Base-by-base conservation (phyloP, 1,140 invertebrate genomes). In the Scaptodrosophila lebanonensis region DNA sequence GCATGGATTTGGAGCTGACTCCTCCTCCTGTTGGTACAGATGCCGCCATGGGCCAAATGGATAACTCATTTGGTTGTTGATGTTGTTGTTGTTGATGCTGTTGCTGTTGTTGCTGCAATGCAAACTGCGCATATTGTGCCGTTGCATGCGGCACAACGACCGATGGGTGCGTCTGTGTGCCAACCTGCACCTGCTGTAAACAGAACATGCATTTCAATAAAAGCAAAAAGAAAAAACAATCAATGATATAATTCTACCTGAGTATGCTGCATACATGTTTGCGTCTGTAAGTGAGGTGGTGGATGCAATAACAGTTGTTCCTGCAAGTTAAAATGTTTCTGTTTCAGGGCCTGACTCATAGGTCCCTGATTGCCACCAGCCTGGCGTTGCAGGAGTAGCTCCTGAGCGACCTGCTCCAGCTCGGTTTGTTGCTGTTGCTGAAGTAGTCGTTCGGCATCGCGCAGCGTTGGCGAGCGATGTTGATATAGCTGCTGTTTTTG, bases 181-280 rank as follows among this genome's bases (percentile, higher is more conserved):
- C 89, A 8, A 91, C 91, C 84, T 91, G 88, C 1, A 91, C 89
- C 65, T 90, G 90, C 56, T 88, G 87, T 3, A 82, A 76, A 5
- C 33, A 68, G 79, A 5, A 27, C 9, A 40, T 43, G 36, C 4
- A 43, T 33, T 3, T 33, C 9, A 29, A 48, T 39, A n/a, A n/a
- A n/a, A n/a, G n/a, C n/a, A n/a, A n/a, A n/a, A n/a, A n/a, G 15
- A 22, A 30, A 15, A 16, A 2, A 2, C 4, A 1, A 20, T 51
- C 2, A 9, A 1, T 38, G 13, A 5, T 15, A 22, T n/a, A 0
- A 0, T 3, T 33, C 40, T 54, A 84, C 83, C 68, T 85, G 83
- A 20, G 71, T 39, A 64, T 87, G 84, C 52, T 86, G 86, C 5
- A 70, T 67, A 52, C 79, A 86, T 30, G 59, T 86, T 43, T 44